phyloP scores from a whole-genome alignment of 2,888 invertebrate species.

The Drosophila prolongata region DNA sequence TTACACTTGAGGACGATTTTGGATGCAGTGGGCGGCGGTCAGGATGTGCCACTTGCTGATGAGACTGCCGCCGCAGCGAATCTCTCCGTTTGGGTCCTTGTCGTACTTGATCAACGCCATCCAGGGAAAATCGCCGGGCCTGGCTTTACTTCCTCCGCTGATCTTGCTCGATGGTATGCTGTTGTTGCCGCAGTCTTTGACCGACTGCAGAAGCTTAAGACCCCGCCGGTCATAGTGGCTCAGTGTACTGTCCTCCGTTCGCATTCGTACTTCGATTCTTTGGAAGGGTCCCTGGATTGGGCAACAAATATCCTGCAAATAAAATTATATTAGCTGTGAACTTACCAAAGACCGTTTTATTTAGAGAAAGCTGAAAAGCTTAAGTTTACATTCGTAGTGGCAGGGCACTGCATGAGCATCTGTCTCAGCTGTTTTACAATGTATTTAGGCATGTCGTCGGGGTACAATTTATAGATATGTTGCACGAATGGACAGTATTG shows the following conservation, averaged over 20 bases:
- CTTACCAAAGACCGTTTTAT: too few species aligned
- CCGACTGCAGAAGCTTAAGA: constrained; percentile 50
- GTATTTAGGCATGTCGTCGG: constrained; percentile 39
- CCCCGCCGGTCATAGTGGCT: constrained; percentile 53
- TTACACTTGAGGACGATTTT: constrained; percentile 54
- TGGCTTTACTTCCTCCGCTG: constrained; percentile 87
- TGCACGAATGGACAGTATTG: constrained; percentile 47
- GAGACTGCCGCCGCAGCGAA: constrained; percentile 83
- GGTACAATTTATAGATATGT: constrained; percentile 39
- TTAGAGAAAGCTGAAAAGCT: constrained; percentile 3
- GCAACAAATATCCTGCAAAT: constrained; percentile 53
- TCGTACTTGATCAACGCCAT: constrained; percentile 89
- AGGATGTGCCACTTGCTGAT: constrained; percentile 77
- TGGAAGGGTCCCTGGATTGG: constrained; percentile 12
- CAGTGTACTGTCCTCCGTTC: not conserved
- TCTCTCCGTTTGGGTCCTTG: constrained; percentile 10
- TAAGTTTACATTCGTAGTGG: not conserved
- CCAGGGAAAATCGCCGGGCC: constrained; percentile 90
- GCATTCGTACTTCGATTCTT: not conserved
- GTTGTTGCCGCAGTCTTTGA: constrained; percentile 86
- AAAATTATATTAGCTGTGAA: not conserved
- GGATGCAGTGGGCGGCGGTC: constrained; percentile 82
- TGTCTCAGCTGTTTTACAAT: constrained; percentile 30
- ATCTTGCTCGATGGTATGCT: constrained; percentile 85
- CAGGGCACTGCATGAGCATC: constrained; percentile 40